Evolutionary conservation across 2,797 vertebrate species (phyloP).

Genomic region (Eulemur albifrons): DNA sequence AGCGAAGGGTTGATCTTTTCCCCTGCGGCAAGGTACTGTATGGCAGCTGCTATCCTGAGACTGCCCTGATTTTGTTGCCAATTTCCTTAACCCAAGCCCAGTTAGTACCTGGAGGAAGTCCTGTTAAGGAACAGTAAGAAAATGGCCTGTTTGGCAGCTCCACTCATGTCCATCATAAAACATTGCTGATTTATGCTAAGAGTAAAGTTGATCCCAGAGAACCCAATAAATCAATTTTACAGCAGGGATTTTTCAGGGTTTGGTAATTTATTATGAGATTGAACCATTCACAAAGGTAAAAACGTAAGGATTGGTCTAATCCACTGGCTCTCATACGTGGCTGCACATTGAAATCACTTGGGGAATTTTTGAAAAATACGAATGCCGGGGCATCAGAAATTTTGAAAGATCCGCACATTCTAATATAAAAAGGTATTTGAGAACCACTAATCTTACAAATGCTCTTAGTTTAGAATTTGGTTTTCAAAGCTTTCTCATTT

Average conservation of each 20-base stretch:
- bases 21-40: slow-evolving; percentile 14
- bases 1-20: slow-evolving; percentile 1
- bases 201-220: not conserved
- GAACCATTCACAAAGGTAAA: not conserved
- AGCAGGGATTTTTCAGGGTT: not conserved
- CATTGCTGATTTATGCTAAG: slow-evolving; percentile 8
- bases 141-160: not conserved
- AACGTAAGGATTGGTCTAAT: not conserved
- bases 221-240: not conserved
- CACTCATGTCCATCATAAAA: not conserved
- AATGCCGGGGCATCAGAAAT: not conserved
- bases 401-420: not conserved
- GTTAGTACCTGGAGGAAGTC: not conserved
- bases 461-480: not conserved
- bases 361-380: not conserved
- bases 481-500: not conserved
- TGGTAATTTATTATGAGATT: not conserved
- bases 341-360: not conserved
- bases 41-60: slow-evolving; percentile 53
- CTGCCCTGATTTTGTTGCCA: not conserved
- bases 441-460: not conserved
- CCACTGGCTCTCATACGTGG: not conserved
- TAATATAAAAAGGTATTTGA: not conserved
- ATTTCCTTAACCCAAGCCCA: not conserved
- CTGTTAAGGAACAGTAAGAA: not conserved